phyloP scores from a whole-genome alignment of 2,797 vertebrate genomes.

The Epinephelus malabaricus region DNA sequence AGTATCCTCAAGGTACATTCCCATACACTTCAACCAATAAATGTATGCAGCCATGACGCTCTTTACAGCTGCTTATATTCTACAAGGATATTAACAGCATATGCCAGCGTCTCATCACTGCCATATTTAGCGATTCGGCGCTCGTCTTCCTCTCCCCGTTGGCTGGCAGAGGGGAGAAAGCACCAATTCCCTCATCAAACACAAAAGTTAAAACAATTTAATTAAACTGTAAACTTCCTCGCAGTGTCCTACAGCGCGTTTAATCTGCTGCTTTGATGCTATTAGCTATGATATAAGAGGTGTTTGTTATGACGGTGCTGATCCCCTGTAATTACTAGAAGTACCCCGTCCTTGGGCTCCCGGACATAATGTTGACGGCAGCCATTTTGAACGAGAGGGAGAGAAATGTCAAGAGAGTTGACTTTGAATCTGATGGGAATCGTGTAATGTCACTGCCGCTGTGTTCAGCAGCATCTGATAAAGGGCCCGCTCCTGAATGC shows the following conservation, averaged over 20 bases:
- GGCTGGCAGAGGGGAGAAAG: constrained; percentile 17
- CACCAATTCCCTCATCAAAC: constrained; percentile 53
- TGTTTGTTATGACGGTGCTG: background rate
- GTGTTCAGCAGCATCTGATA: constrained; percentile 43
- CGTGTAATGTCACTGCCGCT: constrained; percentile 40
- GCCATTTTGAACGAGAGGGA: constrained; percentile 43
- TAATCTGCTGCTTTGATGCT: constrained; percentile 29
- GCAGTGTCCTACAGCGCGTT: constrained; percentile 41
- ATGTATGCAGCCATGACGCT: constrained; percentile 44
- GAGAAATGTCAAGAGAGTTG: constrained; percentile 49
- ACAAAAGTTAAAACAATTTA: constrained; percentile 63
- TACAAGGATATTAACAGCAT: constrained; percentile 49
- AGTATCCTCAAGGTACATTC: constrained; percentile 52
- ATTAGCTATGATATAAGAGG: constrained; percentile 23
- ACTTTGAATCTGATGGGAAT: constrained; percentile 43
- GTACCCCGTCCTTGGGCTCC: background rate
- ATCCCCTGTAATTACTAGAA: constrained; percentile 30
- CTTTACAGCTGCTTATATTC: constrained; percentile 45
- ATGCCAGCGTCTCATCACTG: constrained; percentile 31
- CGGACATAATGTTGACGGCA: constrained; percentile 4
- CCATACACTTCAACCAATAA: constrained; percentile 44
- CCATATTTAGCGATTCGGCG: constrained; percentile 22
- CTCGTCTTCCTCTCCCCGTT: constrained; percentile 23
- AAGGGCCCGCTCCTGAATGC: constrained; percentile 18
- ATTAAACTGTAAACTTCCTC: constrained; percentile 67